Evolutionary conservation across 1,140 invertebrate species (phyloP), one percentile per base, ranked within the genome.

Genomic region (Archivesica marissinica): DNA sequence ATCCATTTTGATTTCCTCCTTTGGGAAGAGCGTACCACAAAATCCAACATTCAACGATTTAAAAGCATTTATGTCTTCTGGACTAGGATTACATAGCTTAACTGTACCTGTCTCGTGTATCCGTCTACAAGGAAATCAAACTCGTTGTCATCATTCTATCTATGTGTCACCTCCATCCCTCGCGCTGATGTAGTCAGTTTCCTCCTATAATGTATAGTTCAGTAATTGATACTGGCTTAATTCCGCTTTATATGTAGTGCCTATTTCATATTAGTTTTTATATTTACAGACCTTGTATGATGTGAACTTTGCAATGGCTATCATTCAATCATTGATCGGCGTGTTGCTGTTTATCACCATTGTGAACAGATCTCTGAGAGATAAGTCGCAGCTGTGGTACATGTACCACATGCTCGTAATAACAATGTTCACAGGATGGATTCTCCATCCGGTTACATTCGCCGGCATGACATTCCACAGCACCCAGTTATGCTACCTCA

Each of bases 301-400:
- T 13, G 68, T 72, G 39, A 72, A 47, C 28, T 33, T 72, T 41
- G 68, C 68, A 17, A 6, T 72, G 23, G 68, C 68, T 3, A 30
- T 72, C 2, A 72, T 72, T 17, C 23, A 50, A n/a, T 72, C 68
- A 9, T 2, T 72, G 44, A 44, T 72, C 28, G 68, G n/a, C 20
- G 0, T 72, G 13, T 4, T 72, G 4, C 68, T 72, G 13, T 47
- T 72, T 13, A 25, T 72, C 41, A 72, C 68, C 4, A 44, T 72
- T 13, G 13, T 72, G 23, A 44, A 72, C 41, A 25, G 25, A 28
- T 30, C 28, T 0, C 20, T 72, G 28, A 41, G 68, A 2, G 68
- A 33, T 13, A 47, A 72, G 17, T 50, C 68, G 0, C 41, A 33
- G 28, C 28, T 44, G 28, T 72, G 68, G 68, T 72, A 72, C 41